Percentiles rank a stretch among this genome's conserved stretches.
phyloP scores from a whole-genome alignment of 2,888 invertebrate species.

The Tetanocera ferruginea region DNA sequence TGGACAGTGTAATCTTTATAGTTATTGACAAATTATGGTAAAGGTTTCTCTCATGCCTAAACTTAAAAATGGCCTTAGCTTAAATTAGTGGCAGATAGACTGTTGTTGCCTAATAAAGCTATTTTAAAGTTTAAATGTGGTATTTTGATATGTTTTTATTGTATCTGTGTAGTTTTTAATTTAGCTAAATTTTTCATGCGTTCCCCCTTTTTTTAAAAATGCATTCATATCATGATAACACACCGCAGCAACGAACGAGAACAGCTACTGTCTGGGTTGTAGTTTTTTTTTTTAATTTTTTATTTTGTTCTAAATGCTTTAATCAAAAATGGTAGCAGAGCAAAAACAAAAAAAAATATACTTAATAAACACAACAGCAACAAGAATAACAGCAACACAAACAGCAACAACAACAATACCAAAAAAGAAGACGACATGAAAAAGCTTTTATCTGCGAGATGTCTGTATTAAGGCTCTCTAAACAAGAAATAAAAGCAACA shows the following conservation, averaged over 20 bases:
- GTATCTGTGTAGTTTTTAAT: not conserved
- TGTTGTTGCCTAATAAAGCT: not conserved
- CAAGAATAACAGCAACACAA: not conserved
- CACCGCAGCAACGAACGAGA: not conserved
- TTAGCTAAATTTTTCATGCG: not conserved
- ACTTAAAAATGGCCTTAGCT: no score
- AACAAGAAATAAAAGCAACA: slow-evolving; percentile 21
- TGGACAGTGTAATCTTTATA: no score
- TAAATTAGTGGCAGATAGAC: no score
- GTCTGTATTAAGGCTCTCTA: slow-evolving; percentile 44
- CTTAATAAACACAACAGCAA: not conserved
- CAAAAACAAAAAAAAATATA: not conserved
- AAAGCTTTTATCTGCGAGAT: slow-evolving; percentile 55
- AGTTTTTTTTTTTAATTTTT: not conserved
- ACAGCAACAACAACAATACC: not conserved
- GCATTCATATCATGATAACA: not conserved
- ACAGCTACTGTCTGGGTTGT: not conserved
- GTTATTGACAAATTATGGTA: no score
- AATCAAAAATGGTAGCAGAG: slow-evolving; percentile 12
- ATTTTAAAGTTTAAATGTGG: not conserved
- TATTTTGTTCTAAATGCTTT: not conserved
- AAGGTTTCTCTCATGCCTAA: no score
- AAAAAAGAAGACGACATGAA: slow-evolving; percentile 49
- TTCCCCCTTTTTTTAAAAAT: not conserved
- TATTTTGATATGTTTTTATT: not conserved